Evolutionary conservation across 2,113 vertebrate genomes (phyloP), one percentile per base, ranked within the genome.

Genomic region (Electrona antarctica): DNA sequence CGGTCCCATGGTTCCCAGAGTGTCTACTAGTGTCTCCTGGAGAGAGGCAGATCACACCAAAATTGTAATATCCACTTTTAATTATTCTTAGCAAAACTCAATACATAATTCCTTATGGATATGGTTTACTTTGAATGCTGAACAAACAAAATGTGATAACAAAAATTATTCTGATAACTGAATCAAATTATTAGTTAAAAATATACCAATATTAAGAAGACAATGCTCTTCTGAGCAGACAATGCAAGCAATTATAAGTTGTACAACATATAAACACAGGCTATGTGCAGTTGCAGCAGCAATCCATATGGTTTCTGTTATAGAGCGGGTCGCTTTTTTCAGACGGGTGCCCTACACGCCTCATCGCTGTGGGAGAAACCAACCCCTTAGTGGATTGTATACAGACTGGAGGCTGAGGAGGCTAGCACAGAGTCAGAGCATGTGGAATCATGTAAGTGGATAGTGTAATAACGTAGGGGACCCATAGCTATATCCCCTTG

Each of bases 301-400:
- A 62, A 64, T 78, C 77, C 89, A 89, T 87, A 79, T 88, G 88
- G 76, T 87, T 86, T 68, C 66, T 50, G 82, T 88, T 88, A 87
- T 60, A 80, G 56, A 60, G 59, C 3, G 69, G 77, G 72, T 78
- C 60, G 74, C n/a, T 21, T 28, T 41, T 21, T 64, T 21, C 63
- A 52, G 48, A 6, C 46, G 14, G 66, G 45, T 49, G 55, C 66
- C 56, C 78, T 74, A 79, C 82, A 80, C 74, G 54, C 85, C 85
- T 79, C 80, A 75, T 80, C 79, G 55, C 76, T 82, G 72, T 10
- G 14, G 49, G 46, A 82, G 73, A 87, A 89, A 87, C 78, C 76
- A 84, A 87, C 74, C 59, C 72, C 62, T 77, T 41, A 63, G 55
- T 65, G 67, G 63, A 41, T 73, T 71, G 62, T 51, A 15, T 61